A percentile compares a stretch with the other conserved stretches of the same genome.
Evolutionary conservation across 2,797 vertebrate genomes (phyloP).

Genomic region (Triplophysa bombifrons): DNA sequence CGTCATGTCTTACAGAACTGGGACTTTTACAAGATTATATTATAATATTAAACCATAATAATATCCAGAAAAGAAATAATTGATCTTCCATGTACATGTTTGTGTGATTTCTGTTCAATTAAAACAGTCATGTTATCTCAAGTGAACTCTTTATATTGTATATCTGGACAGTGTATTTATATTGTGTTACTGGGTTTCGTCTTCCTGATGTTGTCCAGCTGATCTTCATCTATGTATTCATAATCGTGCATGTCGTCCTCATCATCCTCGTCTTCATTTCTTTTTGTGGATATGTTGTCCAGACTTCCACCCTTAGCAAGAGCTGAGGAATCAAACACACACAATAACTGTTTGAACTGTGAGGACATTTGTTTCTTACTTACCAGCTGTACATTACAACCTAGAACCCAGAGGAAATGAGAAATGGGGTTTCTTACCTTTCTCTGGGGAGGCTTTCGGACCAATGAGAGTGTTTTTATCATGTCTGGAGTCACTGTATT

Average conservation of each 20-base stretch:
- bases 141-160: too few species aligned
- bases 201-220: slow-evolving; percentile 63
- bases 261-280: slow-evolving; percentile 48
- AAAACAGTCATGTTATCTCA: too few species aligned
- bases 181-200: slow-evolving; percentile 52
- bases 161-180: background rate
- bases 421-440: slow-evolving; percentile 39
- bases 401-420: background rate
- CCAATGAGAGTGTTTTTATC: slow-evolving; percentile 1
- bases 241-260: slow-evolving; percentile 60
- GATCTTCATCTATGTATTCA: slow-evolving; percentile 64
- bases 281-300: slow-evolving; percentile 43
- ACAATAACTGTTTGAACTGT: background rate
- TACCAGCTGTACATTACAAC: too few species aligned
- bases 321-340: slow-evolving; percentile 3
- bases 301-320: slow-evolving; percentile 38
- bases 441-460: slow-evolving; percentile 35
- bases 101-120: too few species aligned
- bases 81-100: too few species aligned
- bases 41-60: too few species aligned
- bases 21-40: too few species aligned
- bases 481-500: slow-evolving; percentile 23
- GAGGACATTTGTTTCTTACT: too few species aligned
- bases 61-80: too few species aligned
- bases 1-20: too few species aligned